Base-by-base conservation (phyloP, 2,888 invertebrate species). In the Sphaerophoria taeniata region DNA sequence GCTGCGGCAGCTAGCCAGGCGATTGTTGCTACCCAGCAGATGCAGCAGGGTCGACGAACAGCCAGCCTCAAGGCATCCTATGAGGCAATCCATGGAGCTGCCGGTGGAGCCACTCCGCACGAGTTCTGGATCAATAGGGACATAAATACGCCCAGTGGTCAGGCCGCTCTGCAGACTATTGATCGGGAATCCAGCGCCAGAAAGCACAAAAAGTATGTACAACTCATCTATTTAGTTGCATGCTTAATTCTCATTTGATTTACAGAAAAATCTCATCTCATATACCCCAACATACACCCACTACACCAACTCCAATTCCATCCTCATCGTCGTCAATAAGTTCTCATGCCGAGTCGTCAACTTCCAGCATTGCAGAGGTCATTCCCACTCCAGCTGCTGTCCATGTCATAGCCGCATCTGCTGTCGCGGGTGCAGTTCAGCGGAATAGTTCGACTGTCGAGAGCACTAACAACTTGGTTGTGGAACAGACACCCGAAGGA, bases 1-100 rank as follows among this genome's bases (percentile, higher is more conserved):
- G 98, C 97, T 0, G 97, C 97, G 0, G 98, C 98, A 0, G 98
- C 98, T 0, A 98, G 98, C 31, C 98, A 98, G 91, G 98, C 98
- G 0, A 98, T 99, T 83, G 98, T 97, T 5, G 98, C 98, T 0
- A 98, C 99, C 3, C 98, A 98, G 89, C 97, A 97, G 95, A 97
- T 98, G 97, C 97, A 97, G 89, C 98, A 98, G 89, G 98, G 98
- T 0, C 94, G 99, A 58, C 94, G 98, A 71, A 98, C 98, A 0
- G 97, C 98, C 1, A 97, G 98, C 89, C 93, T 98, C 87, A 98
- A 98, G 92, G 98, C 98, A 12, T 98, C 98, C 39, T 98, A 98
- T 90, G 98, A 98, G 91, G 98, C 98, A 0, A 96, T 96, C 74
- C 95, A 95, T 88, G 95, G 95, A 85, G 94, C 95, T 58, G 94